Conservation (phyloP, 2,797 vertebrate species). For the Cuniculus paca region DNA sequence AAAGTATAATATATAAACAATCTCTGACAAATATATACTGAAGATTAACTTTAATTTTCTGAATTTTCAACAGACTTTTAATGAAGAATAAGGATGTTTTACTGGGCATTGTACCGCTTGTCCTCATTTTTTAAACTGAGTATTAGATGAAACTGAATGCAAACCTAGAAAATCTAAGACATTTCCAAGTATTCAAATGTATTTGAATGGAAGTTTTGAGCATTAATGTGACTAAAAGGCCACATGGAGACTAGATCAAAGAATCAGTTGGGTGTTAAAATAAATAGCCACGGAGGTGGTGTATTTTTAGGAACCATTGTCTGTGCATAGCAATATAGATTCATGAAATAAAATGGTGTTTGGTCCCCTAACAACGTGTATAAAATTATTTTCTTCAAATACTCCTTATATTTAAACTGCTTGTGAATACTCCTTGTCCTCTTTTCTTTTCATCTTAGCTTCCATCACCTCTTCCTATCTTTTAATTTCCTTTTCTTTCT, state of each 20-base stretch:
- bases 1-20: not conserved
- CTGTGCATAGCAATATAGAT: not conserved
- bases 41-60: conserved; percentile 39
- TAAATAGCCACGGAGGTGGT: not conserved
- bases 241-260: not conserved
- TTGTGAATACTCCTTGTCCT: not conserved
- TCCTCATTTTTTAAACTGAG: not conserved
- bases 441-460: not conserved
- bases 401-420: not conserved
- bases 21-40: not conserved
- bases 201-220: not conserved
- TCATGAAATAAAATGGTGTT: conserved; percentile 30
- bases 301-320: conserved; percentile 64
- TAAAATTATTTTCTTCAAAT: conserved; percentile 56
- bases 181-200: conserved; percentile 55
- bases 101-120: not conserved
- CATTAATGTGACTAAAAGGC: not conserved
- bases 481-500: not conserved
- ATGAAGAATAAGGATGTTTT: conserved; percentile 52
- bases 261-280: conserved; percentile 29
- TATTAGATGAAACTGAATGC: conserved; percentile 17
- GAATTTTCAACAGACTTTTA: conserved; percentile 47
- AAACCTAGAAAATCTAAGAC: not conserved
- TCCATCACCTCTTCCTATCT: not conserved
- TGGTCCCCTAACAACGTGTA: conserved; percentile 1